Conservation (phyloP, 2,888 invertebrate species). For the Leptinotarsa tumamoca region DNA sequence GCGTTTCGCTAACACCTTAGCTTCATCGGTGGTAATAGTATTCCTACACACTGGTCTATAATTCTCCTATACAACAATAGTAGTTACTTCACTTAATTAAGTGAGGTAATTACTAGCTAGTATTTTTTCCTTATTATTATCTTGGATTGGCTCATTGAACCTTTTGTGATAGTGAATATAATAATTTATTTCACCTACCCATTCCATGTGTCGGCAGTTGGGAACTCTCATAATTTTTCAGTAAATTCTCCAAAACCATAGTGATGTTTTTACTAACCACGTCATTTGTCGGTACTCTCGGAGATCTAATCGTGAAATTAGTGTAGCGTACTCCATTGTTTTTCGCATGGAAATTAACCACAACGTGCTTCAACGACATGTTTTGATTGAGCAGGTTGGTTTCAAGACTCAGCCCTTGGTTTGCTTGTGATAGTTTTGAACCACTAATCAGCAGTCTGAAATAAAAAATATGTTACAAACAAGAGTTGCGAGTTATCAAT, state of each 20-base stretch:
- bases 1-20: too few relatives aligned
- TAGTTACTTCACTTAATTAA: too few relatives aligned
- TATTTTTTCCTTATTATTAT: too few relatives aligned
- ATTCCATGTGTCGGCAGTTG: conserved; percentile 90
- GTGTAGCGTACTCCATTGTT: conserved; percentile 25
- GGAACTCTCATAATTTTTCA: conserved; percentile 91
- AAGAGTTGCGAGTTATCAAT: background rate
- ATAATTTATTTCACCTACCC: conserved; percentile 69
- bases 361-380: conserved; percentile 50
- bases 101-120: too few relatives aligned
- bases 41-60: too few relatives aligned
- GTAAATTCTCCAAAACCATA: conserved; percentile 84
- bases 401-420: conserved; percentile 48
- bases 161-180: too few relatives aligned
- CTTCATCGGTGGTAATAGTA: too few relatives aligned
- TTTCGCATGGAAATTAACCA: conserved; percentile 52
- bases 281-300: conserved; percentile 51
- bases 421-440: conserved; percentile 32
- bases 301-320: conserved; percentile 29
- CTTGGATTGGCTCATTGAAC: too few relatives aligned
- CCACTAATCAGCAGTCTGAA: conserved; percentile 40
- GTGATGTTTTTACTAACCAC: conserved; percentile 84
- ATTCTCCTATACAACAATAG: too few relatives aligned
- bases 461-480: conserved; percentile 28
- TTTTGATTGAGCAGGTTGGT: conserved; percentile 49